A percentile compares a stretch with the other conserved stretches of the same genome.
Evolutionary conservation across 2,113 vertebrate genomes (phyloP).

Genomic region (Strix uralensis): DNA sequence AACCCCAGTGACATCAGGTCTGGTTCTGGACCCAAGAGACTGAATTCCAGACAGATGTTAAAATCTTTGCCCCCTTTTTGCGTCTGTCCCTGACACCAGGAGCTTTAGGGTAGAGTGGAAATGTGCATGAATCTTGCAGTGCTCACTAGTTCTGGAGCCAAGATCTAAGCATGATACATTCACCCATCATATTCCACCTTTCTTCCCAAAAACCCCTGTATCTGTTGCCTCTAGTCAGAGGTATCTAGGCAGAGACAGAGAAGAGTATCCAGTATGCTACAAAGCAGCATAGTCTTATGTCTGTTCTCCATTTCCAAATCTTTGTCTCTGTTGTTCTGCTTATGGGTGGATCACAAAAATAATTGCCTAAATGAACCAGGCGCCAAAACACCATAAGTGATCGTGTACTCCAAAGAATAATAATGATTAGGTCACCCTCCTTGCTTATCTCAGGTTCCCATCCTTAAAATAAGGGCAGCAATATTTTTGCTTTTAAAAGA

Average conservation of each 20-base stretch:
- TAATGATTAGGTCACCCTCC: slow-evolving; percentile 30
- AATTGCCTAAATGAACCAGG: slow-evolving; percentile 46
- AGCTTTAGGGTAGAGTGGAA: not conserved
- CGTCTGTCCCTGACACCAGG: not conserved
- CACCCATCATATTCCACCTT: not conserved
- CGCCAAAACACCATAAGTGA: not conserved
- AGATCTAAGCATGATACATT: not conserved
- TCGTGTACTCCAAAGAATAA: not conserved
- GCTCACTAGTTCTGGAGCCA: not conserved
- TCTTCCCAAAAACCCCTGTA: not conserved
- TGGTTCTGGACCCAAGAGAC: not conserved
- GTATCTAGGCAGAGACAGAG: not conserved
- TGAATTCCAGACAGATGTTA: not conserved
- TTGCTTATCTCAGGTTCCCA: slow-evolving; percentile 42
- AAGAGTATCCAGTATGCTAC: not conserved
- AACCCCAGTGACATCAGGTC: not conserved
- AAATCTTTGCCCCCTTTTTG: not conserved
- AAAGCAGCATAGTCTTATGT: not conserved
- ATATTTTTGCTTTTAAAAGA: slow-evolving; percentile 53
- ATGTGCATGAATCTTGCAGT: not conserved
- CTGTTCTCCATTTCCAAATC: slow-evolving; percentile 28
- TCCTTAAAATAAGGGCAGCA: slow-evolving; percentile 41
- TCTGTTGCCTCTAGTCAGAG: not conserved
- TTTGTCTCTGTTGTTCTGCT: slow-evolving; percentile 10
- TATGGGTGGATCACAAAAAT: slow-evolving; percentile 50